Evolutionary conservation across 2,888 invertebrate species (phyloP).

Genomic region (Drosophila nigricruria): DNA sequence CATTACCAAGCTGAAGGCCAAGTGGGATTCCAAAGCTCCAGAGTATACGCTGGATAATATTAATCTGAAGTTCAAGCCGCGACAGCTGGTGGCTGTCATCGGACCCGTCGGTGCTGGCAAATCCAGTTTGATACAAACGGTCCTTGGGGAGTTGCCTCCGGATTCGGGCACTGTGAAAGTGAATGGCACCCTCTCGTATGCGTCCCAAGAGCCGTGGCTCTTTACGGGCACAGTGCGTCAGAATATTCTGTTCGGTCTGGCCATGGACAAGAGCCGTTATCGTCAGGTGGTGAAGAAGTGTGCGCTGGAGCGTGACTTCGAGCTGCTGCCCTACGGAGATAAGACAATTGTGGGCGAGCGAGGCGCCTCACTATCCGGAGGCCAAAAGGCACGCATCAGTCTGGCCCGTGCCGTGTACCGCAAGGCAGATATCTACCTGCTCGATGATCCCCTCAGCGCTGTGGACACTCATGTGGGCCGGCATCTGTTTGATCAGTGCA

Average conservation of each 20-base stretch:
- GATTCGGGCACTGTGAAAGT: conserved; percentile 87
- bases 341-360: conserved; percentile 91
- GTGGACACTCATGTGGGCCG: conserved; percentile 96
- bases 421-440: conserved; percentile 93
- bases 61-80: conserved; percentile 88
- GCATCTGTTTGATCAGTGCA: conserved; percentile 91
- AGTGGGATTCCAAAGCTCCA: conserved; percentile 88
- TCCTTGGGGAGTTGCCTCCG: conserved; percentile 86
- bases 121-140: conserved; percentile 86
- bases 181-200: conserved; percentile 89
- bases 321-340: conserved; percentile 87
- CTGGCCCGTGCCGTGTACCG: conserved; percentile 95
- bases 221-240: conserved; percentile 89
- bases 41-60: conserved; percentile 90
- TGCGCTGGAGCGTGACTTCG: conserved; percentile 87
- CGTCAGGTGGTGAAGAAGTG: conserved; percentile 86
- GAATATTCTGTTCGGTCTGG: conserved; percentile 88
- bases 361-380: conserved; percentile 93
- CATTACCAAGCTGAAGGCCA: conserved; percentile 88
- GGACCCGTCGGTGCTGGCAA: conserved; percentile 91
- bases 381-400: conserved; percentile 95
- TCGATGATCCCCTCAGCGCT: conserved; percentile 96
- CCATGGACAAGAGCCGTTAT: conserved; percentile 87
- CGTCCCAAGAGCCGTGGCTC: conserved; percentile 95
- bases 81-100: conserved; percentile 89